A percentile compares a stretch with the other conserved stretches of the same genome.
These are phyloP conservation scores for Pachyramphus minor DNA, from an alignment of 2,113 vertebrate species.

Conservation along the genomic window DNA sequence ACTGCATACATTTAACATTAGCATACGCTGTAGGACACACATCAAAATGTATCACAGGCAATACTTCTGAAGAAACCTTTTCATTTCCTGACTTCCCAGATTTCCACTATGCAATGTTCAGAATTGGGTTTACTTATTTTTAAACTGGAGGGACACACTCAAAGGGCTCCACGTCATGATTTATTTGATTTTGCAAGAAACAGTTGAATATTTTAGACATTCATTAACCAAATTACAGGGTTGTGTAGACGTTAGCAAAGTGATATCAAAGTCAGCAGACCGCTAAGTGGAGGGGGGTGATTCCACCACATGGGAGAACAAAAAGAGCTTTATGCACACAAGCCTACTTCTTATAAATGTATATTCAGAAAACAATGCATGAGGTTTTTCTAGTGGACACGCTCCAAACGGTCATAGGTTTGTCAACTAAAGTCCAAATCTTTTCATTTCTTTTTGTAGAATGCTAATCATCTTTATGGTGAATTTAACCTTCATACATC, in stretches of 20 bases:
- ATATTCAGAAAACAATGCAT: neutral
- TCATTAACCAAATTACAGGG: conserved; percentile 33
- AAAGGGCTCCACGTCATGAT: neutral
- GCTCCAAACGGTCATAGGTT: neutral
- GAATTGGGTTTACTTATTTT: neutral
- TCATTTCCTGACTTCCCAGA: neutral
- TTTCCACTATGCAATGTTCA: neutral
- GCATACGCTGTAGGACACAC: neutral
- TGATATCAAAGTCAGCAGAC: neutral
- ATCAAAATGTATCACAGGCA: neutral
- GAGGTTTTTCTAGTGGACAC: neutral
- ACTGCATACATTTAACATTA: neutral
- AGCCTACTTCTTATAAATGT: neutral
- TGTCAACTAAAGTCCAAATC: neutral
- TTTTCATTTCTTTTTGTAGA: conserved; percentile 7
- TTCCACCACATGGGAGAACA: neutral
- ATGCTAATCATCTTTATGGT: conserved; percentile 12
- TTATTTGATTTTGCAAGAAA: conserved; percentile 3
- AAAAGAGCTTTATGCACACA: neutral
- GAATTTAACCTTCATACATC: conserved; percentile 45
- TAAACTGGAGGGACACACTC: neutral
- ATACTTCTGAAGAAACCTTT: neutral
- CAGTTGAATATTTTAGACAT: neutral
- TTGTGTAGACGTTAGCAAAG: neutral
- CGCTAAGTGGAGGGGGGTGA: neutral